Evolutionary conservation across 2,888 invertebrate genomes (phyloP), one percentile per base, ranked within the genome.

Genomic region (Sarcophaga subvicina): DNA sequence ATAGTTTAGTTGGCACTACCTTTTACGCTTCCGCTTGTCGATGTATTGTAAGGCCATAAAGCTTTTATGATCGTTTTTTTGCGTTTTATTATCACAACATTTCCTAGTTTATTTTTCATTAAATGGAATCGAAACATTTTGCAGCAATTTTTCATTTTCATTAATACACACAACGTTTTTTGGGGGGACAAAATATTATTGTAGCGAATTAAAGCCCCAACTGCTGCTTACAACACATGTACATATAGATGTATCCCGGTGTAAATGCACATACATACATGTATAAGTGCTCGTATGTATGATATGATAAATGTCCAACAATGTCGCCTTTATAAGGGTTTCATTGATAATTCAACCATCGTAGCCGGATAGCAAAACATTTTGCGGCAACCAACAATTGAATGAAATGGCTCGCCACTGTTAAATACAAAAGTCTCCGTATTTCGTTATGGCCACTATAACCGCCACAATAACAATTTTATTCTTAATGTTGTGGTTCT

Each of bases 341-440:
- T 80, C 72, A 77, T 60, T 83, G 77, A 60, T 64, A 76, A 64
- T 76, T 64, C 63, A 11, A 62, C 60, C 66, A 67, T 47, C 77
- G 49, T 62, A 67, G 77, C 83, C 78, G 78, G 83, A 72, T 78
- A 59, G 37, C 62, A 73, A 49, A 60, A 67, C 17, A 66, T 72
- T 63, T 76, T 82, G 54, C 62, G 54, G 27, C 8, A 22, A 25
- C 25, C 22, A 20, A 1, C 20, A 47, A 62, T 62, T 12, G 37
- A 2, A 37, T 37, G 37, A 37, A 37, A 37, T 2, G 37, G 10
- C 37, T 37, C 37, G 37, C 37, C 37, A 54, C 62, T 17, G 49
- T 20, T 49, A 37, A 63, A n/a, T 20, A n/a, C 37, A 17, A 49
- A 54, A 59, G 25, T 17, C 22, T 73, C 14, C 45, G 22, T 45